phyloP scores from a whole-genome alignment of 2,113 vertebrate genomes.

The Trichechus manatus region DNA sequence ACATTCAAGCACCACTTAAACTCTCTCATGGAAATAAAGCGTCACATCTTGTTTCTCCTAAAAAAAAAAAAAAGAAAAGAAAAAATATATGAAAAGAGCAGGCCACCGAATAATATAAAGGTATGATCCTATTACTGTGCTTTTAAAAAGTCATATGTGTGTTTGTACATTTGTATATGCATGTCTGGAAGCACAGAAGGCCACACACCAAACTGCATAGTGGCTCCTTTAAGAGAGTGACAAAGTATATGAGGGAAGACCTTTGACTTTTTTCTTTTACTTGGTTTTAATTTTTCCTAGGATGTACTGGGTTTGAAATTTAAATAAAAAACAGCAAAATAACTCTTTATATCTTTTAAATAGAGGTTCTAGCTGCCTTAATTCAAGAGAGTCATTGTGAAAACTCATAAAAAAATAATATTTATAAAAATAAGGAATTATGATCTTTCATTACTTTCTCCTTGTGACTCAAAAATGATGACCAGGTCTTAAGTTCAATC shows the following conservation, averaged over 20 bases:
- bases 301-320: conserved; percentile 8
- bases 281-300: conserved; percentile 20
- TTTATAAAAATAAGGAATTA: not conserved
- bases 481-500: not conserved
- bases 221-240: not conserved
- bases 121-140: not conserved
- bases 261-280: not conserved
- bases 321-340: not conserved
- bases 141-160: not conserved
- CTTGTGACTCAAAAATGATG: not conserved
- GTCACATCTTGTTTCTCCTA: conserved; percentile 9
- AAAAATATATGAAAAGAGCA: conserved; percentile 3
- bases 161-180: not conserved
- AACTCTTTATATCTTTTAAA: conserved; percentile 30
- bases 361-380: not conserved
- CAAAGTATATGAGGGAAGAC: not conserved
- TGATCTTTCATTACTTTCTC: not conserved
- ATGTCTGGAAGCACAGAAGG: not conserved
- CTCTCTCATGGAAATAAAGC: not conserved
- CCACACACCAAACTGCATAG: not conserved
- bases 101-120: not conserved
- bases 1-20: conserved; percentile 1
- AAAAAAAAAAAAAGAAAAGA: not conserved
- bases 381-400: not conserved
- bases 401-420: not conserved